phyloP scores from a whole-genome alignment of 2,113 vertebrate genomes.

The Sardina pilchardus region DNA sequence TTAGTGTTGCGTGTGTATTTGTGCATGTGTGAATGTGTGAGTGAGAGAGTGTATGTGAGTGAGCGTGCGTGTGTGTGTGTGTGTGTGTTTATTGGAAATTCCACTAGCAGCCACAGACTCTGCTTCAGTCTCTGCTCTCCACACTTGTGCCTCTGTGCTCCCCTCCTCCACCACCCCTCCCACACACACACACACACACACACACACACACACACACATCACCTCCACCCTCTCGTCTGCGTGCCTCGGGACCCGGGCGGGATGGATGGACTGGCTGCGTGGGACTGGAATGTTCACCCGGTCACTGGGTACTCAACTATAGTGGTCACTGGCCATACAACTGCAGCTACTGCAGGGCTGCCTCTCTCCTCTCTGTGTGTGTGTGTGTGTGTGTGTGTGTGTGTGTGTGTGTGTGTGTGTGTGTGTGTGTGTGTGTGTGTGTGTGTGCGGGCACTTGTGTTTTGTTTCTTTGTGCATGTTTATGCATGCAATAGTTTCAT shows the following conservation, averaged over 20 bases:
- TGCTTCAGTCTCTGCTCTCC: not conserved
- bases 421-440: not conserved
- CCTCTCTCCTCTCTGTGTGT: not conserved
- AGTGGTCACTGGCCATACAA: not conserved
- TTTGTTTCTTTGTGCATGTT: not conserved
- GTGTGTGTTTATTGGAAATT: conserved; percentile 24
- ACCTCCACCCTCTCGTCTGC: not conserved
- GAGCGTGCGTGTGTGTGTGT: not conserved
- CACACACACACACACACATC: not conserved
- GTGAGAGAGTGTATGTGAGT: not conserved
- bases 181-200: not conserved
- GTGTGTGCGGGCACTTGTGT: not conserved
- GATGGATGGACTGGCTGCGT: not conserved
- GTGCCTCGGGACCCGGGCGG: not conserved
- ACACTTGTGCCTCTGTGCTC: not conserved
- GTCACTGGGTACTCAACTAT: not conserved
- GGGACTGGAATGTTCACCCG: conserved; percentile 5
- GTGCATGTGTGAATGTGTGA: not conserved
- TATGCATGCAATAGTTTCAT: not conserved
- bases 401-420: not conserved
- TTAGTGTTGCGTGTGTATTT: not conserved
- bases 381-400: conserved; percentile 16
- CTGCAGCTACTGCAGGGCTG: not conserved
- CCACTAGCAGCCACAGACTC: not conserved
- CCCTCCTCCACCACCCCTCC: not conserved